A percentile compares a stretch with the other conserved stretches of the same genome.
phyloP scores from a whole-genome alignment of 2,113 vertebrate genomes.

The Clarias macrocephalus region DNA sequence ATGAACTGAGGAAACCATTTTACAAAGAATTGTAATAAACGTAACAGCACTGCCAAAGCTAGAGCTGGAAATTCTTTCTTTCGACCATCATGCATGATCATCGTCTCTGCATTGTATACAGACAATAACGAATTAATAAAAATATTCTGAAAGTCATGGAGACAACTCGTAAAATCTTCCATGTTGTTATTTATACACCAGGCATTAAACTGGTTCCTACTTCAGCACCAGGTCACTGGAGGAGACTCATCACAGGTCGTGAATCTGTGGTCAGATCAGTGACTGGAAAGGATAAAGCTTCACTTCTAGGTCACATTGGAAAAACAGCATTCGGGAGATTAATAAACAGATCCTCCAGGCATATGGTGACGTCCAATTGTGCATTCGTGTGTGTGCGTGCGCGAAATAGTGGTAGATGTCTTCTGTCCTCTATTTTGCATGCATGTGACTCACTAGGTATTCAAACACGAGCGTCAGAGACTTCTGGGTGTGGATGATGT shows the following conservation, averaged over 20 bases:
- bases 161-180: not conserved
- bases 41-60: not conserved
- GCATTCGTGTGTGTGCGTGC: not conserved
- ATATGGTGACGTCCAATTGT: not conserved
- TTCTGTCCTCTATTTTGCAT: not conserved
- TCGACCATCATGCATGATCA: not conserved
- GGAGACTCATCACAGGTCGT: not conserved
- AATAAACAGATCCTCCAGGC: not conserved
- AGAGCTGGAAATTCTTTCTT: not conserved
- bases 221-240: not conserved
- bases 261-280: not conserved
- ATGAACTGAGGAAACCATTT: not conserved
- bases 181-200: not conserved
- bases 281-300: not conserved
- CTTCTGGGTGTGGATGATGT: constrained; percentile 81
- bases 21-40: not conserved
- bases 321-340: not conserved
- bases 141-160: not conserved
- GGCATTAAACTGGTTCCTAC: not conserved
- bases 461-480: constrained; percentile 79
- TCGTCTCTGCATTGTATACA: not conserved
- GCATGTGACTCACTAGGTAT: constrained; percentile 71
- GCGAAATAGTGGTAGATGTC: not conserved
- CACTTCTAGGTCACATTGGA: not conserved
- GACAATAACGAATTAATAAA: not conserved